phyloP scores from a whole-genome alignment of 1,140 invertebrate species.

The Dendroctonus valens region DNA sequence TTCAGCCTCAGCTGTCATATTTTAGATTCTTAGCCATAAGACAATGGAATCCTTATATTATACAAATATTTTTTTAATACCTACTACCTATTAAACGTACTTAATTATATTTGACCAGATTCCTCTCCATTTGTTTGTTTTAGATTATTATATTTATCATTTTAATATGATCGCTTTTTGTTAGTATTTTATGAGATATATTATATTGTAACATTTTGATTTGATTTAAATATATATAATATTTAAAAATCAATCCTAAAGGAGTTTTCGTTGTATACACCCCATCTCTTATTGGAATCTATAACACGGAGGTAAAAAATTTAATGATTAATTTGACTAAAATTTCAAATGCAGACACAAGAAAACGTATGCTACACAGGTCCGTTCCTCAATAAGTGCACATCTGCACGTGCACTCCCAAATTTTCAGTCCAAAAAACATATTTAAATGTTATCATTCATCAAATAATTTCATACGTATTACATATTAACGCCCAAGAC shows the following conservation, averaged over 20 bases:
- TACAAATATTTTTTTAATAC: constrained; percentile 33
- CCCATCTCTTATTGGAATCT: no score
- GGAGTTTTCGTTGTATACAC: no score
- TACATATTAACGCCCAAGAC: no score
- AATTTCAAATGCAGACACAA: no score
- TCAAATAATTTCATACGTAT: no score
- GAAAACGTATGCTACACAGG: no score
- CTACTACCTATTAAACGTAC: constrained; percentile 33
- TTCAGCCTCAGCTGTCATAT: constrained; percentile 29
- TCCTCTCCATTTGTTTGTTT: constrained; percentile 27
- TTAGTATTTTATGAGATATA: constrained; percentile 36
- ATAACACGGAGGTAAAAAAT: no score
- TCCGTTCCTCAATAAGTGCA: no score
- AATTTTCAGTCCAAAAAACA: no score
- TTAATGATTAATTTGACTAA: no score
- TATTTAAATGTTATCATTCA: no score
- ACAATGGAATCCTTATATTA: constrained; percentile 28
- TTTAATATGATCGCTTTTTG: constrained; percentile 37
- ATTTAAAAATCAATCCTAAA: constrained; percentile 4
- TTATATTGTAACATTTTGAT: constrained; percentile 41
- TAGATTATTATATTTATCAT: constrained; percentile 35
- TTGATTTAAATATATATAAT: constrained; percentile 36
- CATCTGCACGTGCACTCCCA: no score
- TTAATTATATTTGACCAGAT: constrained; percentile 30
- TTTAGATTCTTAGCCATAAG: constrained; percentile 20